Evolutionary conservation across 2,888 invertebrate species (phyloP).

Genomic region (Griposia aprilina): DNA sequence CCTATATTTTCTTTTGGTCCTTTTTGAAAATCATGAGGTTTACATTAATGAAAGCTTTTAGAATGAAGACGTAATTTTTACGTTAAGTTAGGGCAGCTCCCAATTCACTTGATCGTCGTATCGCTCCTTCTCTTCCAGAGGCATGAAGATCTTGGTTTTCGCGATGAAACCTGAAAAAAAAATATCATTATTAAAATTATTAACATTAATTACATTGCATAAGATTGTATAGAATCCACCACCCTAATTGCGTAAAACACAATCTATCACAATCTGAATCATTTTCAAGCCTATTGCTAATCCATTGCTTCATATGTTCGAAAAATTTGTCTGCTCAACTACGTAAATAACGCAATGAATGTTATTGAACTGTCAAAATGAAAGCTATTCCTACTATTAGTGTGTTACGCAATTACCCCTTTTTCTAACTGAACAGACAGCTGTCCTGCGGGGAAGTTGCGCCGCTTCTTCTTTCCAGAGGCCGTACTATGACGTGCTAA

Average conservation of each 20-base stretch:
- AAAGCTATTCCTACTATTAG: too few relatives aligned
- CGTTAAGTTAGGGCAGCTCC: slow-evolving; percentile 89
- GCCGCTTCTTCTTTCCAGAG: not conserved
- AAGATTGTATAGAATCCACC: not conserved
- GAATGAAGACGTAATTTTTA: slow-evolving; percentile 53
- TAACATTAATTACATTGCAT: not conserved
- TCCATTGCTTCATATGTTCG: too few relatives aligned
- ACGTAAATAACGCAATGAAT: too few relatives aligned
- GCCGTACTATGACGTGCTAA: too few relatives aligned
- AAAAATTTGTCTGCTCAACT: too few relatives aligned
- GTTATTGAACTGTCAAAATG: too few relatives aligned
- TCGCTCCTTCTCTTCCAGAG: slow-evolving; percentile 89
- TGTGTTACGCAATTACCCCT: not conserved
- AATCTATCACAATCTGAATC: too few relatives aligned
- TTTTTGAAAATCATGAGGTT: slow-evolving; percentile 32
- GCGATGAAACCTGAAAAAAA: slow-evolving; percentile 86
- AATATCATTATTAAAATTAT: not conserved
- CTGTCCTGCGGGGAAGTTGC: too few relatives aligned
- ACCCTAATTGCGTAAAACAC: too few relatives aligned
- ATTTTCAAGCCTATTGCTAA: too few relatives aligned
- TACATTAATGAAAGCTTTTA: slow-evolving; percentile 37
- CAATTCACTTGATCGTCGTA: slow-evolving; percentile 92
- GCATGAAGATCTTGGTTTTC: slow-evolving; percentile 83
- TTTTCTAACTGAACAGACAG: not conserved
- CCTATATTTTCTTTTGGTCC: slow-evolving; percentile 14